Conservation (phyloP, 2,888 invertebrate genomes). For the Lasioglossum malachurum region DNA sequence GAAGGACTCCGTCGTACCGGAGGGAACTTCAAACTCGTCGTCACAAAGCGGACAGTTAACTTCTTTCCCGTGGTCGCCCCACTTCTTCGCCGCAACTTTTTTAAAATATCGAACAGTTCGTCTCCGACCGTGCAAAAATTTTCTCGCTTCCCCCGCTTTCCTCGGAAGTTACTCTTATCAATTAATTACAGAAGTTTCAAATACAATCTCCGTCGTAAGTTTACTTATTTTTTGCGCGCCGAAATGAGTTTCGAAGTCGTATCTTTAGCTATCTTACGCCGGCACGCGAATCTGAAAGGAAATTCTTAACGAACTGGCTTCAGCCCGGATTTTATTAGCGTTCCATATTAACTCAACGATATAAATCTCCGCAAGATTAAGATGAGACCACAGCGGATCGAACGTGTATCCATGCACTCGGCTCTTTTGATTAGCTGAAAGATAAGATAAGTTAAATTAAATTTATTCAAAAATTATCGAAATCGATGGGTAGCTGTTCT, state of each 20-base stretch:
- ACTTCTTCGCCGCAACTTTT: slow-evolving; percentile 50
- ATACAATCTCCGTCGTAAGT: slow-evolving; percentile 2
- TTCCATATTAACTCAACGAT: neutral
- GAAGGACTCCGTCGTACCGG: slow-evolving; percentile 60
- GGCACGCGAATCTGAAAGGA: neutral
- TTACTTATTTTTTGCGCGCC: neutral
- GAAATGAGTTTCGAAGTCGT: neutral
- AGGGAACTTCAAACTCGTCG: slow-evolving; percentile 56
- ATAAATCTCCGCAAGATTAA: neutral
- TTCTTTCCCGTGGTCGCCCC: slow-evolving; percentile 53
- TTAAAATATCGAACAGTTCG: slow-evolving; percentile 43
- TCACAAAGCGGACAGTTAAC: slow-evolving; percentile 69
- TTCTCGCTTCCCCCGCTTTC: neutral
- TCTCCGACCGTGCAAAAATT: neutral
- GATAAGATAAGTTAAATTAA: too few relatives aligned
- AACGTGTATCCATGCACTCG: neutral
- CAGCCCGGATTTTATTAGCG: neutral
- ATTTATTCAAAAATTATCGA: too few relatives aligned
- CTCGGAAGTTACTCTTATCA: neutral
- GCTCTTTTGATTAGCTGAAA: neutral
- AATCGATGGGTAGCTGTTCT: neutral
- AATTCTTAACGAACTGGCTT: neutral
- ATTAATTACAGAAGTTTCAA: slow-evolving; percentile 6
- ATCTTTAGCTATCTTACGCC: neutral
- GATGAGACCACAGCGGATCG: neutral